These are phyloP conservation scores for Oophaga sylvatica DNA, from an alignment of 2,797 vertebrate species.

Conservation along the genomic window DNA sequence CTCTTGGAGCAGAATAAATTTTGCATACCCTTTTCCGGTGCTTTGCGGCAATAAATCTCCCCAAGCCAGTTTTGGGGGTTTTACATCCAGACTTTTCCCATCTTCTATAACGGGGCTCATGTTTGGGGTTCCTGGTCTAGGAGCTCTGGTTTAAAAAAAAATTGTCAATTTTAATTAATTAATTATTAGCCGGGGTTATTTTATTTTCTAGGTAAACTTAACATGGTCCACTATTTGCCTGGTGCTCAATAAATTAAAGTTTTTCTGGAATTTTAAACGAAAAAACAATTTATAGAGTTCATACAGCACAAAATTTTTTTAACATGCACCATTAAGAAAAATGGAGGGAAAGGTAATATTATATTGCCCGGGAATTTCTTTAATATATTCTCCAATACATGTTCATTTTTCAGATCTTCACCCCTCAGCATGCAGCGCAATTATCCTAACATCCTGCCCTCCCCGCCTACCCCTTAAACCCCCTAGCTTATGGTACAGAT, in stretches of 20 bases:
- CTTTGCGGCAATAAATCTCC: too few species aligned
- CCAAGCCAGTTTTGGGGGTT: too few species aligned
- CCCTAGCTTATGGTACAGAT: background rate
- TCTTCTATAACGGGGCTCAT: background rate
- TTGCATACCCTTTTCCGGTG: too few species aligned
- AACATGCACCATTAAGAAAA: background rate
- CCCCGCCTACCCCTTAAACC: conserved; percentile 39
- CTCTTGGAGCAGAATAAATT: too few species aligned
- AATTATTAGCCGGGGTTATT: too few species aligned
- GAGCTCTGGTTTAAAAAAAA: background rate
- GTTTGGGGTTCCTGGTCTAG: background rate
- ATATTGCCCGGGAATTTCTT: background rate
- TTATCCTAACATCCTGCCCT: conserved; percentile 4
- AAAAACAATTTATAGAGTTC: background rate
- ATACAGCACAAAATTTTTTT: background rate
- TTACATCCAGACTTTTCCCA: background rate
- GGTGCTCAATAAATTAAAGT: background rate
- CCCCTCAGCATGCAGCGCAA: background rate
- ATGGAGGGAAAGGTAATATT: background rate
- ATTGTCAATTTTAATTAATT: too few species aligned
- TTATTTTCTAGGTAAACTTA: background rate
- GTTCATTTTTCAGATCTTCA: conserved; percentile 6
- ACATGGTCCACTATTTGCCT: background rate
- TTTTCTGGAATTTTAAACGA: background rate
- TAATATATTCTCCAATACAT: background rate